Conservation (phyloP, 2,888 invertebrate species). For the Drosophila antonietae region DNA sequence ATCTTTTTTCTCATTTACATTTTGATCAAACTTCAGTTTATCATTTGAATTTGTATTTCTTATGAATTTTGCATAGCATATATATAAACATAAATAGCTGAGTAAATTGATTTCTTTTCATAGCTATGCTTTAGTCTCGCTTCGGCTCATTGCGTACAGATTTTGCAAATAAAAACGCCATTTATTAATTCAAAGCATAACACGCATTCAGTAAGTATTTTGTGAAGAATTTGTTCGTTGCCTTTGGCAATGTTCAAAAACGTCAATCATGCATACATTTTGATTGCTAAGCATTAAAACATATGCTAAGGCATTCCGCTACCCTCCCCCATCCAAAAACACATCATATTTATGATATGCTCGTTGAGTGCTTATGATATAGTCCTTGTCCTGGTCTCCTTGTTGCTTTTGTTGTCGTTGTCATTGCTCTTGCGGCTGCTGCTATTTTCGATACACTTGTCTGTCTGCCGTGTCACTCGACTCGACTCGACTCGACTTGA, state of each 20-base stretch:
- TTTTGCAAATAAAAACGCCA: slow-evolving; percentile 21
- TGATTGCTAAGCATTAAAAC: slow-evolving; percentile 72
- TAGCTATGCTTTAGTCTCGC: neutral
- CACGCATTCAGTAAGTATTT: slow-evolving; percentile 5
- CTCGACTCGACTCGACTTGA: slow-evolving; percentile 10
- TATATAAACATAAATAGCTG: neutral
- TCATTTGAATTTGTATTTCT: no score
- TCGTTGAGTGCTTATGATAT: slow-evolving; percentile 54
- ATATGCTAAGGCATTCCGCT: slow-evolving; percentile 41
- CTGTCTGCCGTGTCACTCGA: slow-evolving; percentile 46
- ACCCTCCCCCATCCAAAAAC: neutral
- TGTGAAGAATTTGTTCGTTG: slow-evolving; percentile 25
- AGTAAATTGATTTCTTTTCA: neutral
- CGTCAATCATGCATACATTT: slow-evolving; percentile 77
- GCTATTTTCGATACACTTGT: slow-evolving; percentile 51
- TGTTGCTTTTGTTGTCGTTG: slow-evolving; percentile 31
- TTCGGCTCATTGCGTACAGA: neutral
- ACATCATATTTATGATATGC: slow-evolving; percentile 54
- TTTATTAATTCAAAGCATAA: slow-evolving; percentile 45
- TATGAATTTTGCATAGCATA: no score
- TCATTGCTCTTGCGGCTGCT: slow-evolving; percentile 43
- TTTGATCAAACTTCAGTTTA: neutral
- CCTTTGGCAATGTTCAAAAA: slow-evolving; percentile 54
- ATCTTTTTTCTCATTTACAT: neutral
- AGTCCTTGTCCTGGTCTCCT: slow-evolving; percentile 51